Evolutionary conservation across 2,797 vertebrate species (phyloP), one percentile per base, ranked within the genome.

Genomic region (Enteromius afrohamiltoni): DNA sequence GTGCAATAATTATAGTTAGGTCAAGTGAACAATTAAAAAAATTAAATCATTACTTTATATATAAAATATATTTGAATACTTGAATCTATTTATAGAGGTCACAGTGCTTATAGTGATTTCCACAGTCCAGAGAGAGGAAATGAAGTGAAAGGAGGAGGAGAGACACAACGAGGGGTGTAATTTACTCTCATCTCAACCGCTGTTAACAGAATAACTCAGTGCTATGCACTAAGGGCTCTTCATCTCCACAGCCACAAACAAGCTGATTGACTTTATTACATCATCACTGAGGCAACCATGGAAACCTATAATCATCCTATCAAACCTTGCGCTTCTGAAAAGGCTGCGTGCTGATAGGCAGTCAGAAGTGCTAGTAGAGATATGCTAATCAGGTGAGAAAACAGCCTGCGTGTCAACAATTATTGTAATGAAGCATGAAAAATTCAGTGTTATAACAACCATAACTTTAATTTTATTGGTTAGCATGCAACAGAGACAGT

Each of bases 251-350:
- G 64, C 82, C 13, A 42, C 82, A 85, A 80, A 81, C 65, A 83
- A 79, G 14, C 85, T 84, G 79, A 83, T 87, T 79, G 74, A 85
- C 80, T 86, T 88, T 83, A 87, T 85, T 88, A 74, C 82, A 82
- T 85, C 70, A 80, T 74, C 77, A 83, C 79, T 45, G 26, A 34
- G 84, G 85, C 55, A 88, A 89, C 88, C 87, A 89, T 89, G 88
- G 88, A 85, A 88, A 89, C 86, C 86, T 85, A 84, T 85, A 87
- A 87, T 88, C 83, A 86, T 87, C 82, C 80, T 83, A 85, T 86
- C 86, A 86, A 86, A 84, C 83, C 64, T 71, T 77, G 65, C 31
- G 84, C 80, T 76, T 84, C 60, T 45, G 77, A 77, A 84, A 86
- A 74, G 64, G 83, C 85, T 45, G 62, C 37, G 70, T 62, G 49